phyloP scores from a whole-genome alignment of 30 jellyfish, hydroid and myxozoan species.

The Calvadosia cruxmelitensis region DNA sequence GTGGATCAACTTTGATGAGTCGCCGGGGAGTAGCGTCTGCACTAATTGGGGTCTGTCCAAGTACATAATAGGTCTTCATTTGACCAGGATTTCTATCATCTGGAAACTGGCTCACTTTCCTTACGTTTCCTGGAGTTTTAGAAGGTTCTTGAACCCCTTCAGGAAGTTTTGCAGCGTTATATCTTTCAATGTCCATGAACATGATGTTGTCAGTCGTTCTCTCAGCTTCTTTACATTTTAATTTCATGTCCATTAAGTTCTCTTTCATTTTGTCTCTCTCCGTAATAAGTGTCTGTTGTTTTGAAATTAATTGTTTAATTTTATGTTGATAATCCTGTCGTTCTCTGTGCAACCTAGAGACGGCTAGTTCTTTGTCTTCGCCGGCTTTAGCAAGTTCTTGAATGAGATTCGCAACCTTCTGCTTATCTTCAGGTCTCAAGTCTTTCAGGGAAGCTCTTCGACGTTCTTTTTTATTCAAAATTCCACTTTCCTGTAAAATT shows the following conservation, averaged over 20 bases:
- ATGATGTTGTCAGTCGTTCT: background rate
- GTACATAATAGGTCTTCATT: background rate
- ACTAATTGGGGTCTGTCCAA: background rate
- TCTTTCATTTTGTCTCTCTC: constrained; percentile 49
- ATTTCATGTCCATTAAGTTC: constrained; percentile 18
- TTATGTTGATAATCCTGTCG: constrained; percentile 25
- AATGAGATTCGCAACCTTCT: constrained; percentile 46
- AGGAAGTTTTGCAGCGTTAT: background rate
- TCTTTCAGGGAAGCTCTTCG: background rate
- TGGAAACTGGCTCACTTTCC: background rate
- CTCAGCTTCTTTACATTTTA: background rate
- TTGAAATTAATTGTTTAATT: constrained; percentile 10
- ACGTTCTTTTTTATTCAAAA: background rate
- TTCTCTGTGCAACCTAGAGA: constrained; percentile 29
- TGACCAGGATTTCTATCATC: background rate
- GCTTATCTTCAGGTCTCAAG: constrained; percentile 11
- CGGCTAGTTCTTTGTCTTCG: constrained; percentile 55
- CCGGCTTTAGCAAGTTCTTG: constrained; percentile 80
- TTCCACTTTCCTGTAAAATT: no score
- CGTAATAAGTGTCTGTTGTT: constrained; percentile 26
- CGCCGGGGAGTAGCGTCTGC: background rate
- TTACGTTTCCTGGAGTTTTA: background rate
- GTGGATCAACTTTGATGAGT: no score
- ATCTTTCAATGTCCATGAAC: background rate
- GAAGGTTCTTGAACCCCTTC: background rate